Evolutionary conservation across 2,888 invertebrate species (phyloP), one percentile per base, ranked within the genome.

Genomic region (Eilema caniola): DNA sequence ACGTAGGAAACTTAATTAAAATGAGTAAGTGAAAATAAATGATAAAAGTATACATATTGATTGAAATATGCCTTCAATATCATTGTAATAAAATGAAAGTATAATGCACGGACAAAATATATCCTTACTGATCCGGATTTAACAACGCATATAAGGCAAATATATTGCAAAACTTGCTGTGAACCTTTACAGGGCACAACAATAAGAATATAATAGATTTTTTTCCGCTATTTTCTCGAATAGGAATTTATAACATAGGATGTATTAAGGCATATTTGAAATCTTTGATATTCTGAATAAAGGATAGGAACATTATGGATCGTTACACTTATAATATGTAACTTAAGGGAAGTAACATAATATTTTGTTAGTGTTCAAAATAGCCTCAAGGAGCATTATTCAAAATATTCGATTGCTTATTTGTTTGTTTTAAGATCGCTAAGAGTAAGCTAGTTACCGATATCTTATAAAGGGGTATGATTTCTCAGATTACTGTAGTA

Each of bases 171-270:
- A 61, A 74, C 76, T 70, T 72, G 71, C 67, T 67, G 53, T 64
- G 69, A 69, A 66, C 64, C 72, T 69, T 72, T 47, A 70, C 23
- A 59, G 12, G 25, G 69, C 53, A 53, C 20, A 53, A 53, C 53
- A 53, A n/a, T 53, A 53, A n/a, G 53, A 66, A 72, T 79, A 79
- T 67, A 77, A 79, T 75, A 75, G 59, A 77, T 73, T 53, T 72
- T n/a, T 64, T 71, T 70, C 59, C 72, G 53, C 65, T 57, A 67
- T 72, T 72, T 75, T 71, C 72, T 73, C 57, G 71, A 71, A 75
- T 70, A 74, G 65, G 62, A 71, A 79, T 77, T 62, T 67, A 69
- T 77, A 70, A 71, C 71, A 73, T 61, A 75, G 62, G 57, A 69
- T 67, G 63, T 70, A 79, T 73, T 67, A 71, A 66, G 69, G 56